Conservation (phyloP, 2,113 vertebrate species). For the Bos javanicus region DNA sequence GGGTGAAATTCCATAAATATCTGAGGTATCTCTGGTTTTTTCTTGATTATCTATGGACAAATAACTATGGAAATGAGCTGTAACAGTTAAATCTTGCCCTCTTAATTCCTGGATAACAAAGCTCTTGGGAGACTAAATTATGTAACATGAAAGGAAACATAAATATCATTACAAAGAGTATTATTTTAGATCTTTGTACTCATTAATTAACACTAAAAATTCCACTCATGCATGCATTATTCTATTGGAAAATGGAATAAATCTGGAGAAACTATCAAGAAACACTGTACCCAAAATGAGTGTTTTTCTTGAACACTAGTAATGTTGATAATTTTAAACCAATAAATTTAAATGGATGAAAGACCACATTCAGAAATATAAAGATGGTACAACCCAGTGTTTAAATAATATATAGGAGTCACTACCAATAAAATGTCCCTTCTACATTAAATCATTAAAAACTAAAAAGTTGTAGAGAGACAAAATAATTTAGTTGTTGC, state of each 20-base stretch:
- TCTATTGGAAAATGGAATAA: background rate
- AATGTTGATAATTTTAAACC: background rate
- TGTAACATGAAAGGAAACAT: background rate
- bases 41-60: background rate
- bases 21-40: background rate
- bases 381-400: background rate
- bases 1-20: background rate
- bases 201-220: background rate
- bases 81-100: background rate
- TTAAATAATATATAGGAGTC: background rate
- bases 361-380: background rate
- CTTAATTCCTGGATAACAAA: background rate
- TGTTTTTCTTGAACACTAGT: background rate
- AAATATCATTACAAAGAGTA: no score
- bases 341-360: background rate
- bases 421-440: background rate
- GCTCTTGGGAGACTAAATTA: background rate
- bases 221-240: background rate
- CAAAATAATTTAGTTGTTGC: background rate
- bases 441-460: background rate
- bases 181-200: background rate
- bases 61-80: background rate
- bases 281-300: background rate
- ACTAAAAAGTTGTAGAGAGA: background rate
- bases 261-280: background rate